A percentile compares a stretch with the other conserved stretches of the same genome.
Conservation (phyloP, 2,797 vertebrate species). For the Sphenopsis melanotis region DNA sequence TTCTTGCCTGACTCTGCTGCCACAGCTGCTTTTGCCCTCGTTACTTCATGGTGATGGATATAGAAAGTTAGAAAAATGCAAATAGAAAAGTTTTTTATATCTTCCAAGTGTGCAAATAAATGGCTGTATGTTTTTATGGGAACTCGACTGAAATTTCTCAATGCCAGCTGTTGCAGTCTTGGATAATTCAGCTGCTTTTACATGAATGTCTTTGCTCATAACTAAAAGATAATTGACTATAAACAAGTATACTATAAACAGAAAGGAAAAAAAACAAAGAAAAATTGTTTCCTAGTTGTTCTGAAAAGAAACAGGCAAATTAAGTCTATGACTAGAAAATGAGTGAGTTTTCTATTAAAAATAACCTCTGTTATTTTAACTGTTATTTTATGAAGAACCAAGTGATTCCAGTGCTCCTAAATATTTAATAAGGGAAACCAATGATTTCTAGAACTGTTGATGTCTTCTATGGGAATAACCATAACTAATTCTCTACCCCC, state of each 20-base stretch:
- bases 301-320: conserved; percentile 27
- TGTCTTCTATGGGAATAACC: background rate
- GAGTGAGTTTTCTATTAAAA: conserved; percentile 30
- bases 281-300: background rate
- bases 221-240: conserved; percentile 55
- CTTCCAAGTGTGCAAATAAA: conserved; percentile 6
- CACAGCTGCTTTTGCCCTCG: background rate
- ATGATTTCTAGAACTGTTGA: conserved; percentile 1
- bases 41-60: background rate
- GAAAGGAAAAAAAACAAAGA: background rate
- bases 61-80: background rate
- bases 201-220: conserved; percentile 5
- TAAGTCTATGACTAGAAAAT: conserved; percentile 24
- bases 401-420: conserved; percentile 29
- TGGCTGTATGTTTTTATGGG: background rate
- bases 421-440: conserved; percentile 42
- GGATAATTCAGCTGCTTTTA: conserved; percentile 26
- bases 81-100: background rate
- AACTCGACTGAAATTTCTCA: background rate
- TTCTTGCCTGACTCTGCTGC: background rate
- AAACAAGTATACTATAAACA: conserved; percentile 14
- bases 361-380: background rate
- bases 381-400: conserved; percentile 11
- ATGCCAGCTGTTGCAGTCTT: conserved; percentile 1
- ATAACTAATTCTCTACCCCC: background rate